Evolutionary conservation across 2,888 invertebrate species (phyloP).

Genomic region (Torymus aiolomorphi): DNA sequence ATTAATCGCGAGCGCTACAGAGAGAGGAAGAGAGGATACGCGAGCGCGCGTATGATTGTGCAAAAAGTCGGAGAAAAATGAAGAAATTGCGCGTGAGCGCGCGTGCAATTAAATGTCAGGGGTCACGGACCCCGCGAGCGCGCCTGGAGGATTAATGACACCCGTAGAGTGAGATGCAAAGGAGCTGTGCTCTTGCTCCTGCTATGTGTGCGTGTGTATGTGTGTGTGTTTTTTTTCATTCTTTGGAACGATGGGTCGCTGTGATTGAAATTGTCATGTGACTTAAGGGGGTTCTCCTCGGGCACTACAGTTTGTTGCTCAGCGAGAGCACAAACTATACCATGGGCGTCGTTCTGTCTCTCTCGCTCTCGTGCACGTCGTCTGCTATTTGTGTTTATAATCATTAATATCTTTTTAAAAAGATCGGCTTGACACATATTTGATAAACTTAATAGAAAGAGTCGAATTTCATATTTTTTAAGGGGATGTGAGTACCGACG

Average conservation of each 20-base stretch:
- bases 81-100: constrained; percentile 32
- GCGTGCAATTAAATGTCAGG: constrained; percentile 38
- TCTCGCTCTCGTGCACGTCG: too few relatives aligned
- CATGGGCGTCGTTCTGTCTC: too few relatives aligned
- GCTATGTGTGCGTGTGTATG: background rate
- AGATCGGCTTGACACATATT: too few relatives aligned
- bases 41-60: constrained; percentile 11
- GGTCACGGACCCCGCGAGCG: constrained; percentile 18
- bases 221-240: background rate
- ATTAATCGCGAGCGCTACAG: constrained; percentile 41
- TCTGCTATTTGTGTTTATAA: too few relatives aligned
- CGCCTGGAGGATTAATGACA: constrained; percentile 13
- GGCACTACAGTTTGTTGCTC: too few relatives aligned
- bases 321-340: too few relatives aligned
- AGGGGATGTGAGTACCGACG: too few relatives aligned
- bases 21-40: background rate
- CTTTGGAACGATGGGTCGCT: background rate
- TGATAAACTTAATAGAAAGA: too few relatives aligned
- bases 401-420: too few relatives aligned
- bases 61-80: constrained; percentile 13
- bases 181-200: background rate
- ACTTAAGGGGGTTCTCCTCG: too few relatives aligned
- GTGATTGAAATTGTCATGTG: constrained; percentile 40
- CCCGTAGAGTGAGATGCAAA: constrained; percentile 23
- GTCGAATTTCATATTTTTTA: too few relatives aligned